Evolutionary conservation across 2,888 invertebrate genomes (phyloP).

Genomic region (Orchestes rusci): DNA sequence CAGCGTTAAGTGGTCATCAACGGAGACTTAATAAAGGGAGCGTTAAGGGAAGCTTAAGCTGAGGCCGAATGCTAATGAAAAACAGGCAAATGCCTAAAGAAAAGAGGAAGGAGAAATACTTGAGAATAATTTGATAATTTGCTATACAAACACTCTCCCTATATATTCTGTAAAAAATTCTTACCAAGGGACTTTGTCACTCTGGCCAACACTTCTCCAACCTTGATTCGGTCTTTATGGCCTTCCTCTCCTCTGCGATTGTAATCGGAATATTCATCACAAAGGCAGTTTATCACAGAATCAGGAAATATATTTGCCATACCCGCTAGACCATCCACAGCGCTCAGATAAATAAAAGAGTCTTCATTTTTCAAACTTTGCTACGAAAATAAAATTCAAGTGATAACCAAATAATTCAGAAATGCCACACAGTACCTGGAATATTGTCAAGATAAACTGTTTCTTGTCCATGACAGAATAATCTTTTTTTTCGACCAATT

Average conservation of each 20-base stretch:
- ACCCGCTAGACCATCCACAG: constrained; percentile 67
- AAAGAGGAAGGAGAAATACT: too few species aligned
- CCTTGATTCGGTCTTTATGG: constrained; percentile 61
- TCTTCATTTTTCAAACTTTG: constrained; percentile 70
- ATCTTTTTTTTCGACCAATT: constrained; percentile 62
- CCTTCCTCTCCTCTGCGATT: constrained; percentile 38
- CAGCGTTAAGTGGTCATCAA: too few species aligned
- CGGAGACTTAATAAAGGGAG: too few species aligned
- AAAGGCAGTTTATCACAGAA: constrained; percentile 58
- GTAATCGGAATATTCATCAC: constrained; percentile 54
- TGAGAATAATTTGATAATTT: too few species aligned
- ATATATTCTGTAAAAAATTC: too few species aligned
- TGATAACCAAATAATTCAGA: neutral
- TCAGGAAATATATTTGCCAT: constrained; percentile 61
- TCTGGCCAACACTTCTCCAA: constrained; percentile 74
- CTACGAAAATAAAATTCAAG: constrained; percentile 38
- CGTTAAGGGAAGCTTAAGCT: too few species aligned
- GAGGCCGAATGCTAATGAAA: too few species aligned
- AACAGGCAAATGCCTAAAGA: too few species aligned
- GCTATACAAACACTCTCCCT: too few species aligned
- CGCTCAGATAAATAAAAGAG: constrained; percentile 73
- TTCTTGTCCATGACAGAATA: constrained; percentile 56
- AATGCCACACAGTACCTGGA: constrained; percentile 50
- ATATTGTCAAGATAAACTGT: constrained; percentile 60
- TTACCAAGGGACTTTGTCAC: constrained; percentile 64